A percentile compares a stretch with the other conserved stretches of the same genome.
Evolutionary conservation across 2,888 invertebrate species (phyloP).

Genomic region (Alloplasta piceator): DNA sequence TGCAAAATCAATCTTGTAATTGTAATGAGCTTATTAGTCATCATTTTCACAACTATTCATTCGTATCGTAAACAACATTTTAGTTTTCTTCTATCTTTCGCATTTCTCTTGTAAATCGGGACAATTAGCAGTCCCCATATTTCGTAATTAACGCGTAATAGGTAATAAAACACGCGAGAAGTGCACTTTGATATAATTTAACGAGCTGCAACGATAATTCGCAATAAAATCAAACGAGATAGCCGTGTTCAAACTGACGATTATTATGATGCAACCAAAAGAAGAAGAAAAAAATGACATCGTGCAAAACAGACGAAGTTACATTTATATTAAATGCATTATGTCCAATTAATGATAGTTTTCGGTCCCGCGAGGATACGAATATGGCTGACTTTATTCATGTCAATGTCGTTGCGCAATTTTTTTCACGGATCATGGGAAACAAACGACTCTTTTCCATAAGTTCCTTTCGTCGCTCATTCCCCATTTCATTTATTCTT

Average conservation of each 20-base stretch:
- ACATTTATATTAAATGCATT: background rate
- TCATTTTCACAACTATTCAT: background rate
- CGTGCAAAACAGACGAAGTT: background rate
- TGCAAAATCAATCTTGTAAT: no score
- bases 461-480: no score
- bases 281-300: background rate
- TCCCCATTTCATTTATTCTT: background rate
- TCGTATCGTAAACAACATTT: background rate
- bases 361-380: slow-evolving; percentile 52
- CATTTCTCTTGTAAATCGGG: background rate
- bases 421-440: slow-evolving; percentile 16
- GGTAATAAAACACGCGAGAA: slow-evolving; percentile 2
- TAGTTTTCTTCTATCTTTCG: background rate
- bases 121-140: background rate
- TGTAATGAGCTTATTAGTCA: no score
- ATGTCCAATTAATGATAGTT: slow-evolving; percentile 49
- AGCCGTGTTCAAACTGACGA: slow-evolving; percentile 2
- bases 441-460: background rate
- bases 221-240: slow-evolving; percentile 35
- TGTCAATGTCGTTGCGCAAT: slow-evolving; percentile 55
- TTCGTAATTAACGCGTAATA: slow-evolving; percentile 37
- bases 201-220: slow-evolving; percentile 49
- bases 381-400: slow-evolving; percentile 47
- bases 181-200: slow-evolving; percentile 28
- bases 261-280: slow-evolving; percentile 30